These are phyloP conservation scores for Pollenia griseotomentosa DNA, from an alignment of 2,888 invertebrate species.

Conservation along the genomic window DNA sequence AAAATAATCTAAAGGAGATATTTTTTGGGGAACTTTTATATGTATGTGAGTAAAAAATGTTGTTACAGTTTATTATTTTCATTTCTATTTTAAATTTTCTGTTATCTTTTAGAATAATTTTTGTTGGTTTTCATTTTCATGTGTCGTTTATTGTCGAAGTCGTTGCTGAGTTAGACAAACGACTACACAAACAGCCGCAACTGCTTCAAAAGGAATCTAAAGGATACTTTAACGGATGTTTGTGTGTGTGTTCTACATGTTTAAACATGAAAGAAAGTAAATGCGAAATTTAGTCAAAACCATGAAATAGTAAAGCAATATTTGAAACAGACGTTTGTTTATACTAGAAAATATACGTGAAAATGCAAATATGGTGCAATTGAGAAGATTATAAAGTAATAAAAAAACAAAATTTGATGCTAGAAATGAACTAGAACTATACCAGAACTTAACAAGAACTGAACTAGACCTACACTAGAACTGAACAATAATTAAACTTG, in stretches of 20 bases:
- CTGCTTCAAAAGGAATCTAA: conserved; percentile 48
- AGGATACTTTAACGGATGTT: conserved; percentile 28
- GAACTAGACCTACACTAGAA: too few relatives aligned
- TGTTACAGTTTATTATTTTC: conserved; percentile 3
- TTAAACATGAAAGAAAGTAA: conserved; percentile 4
- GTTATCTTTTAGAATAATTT: conserved; percentile 8
- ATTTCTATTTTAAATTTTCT: background rate
- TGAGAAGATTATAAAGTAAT: background rate
- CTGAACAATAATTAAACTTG: too few relatives aligned
- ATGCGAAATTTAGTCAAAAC: conserved; percentile 36
- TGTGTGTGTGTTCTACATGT: background rate
- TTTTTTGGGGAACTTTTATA: too few relatives aligned
- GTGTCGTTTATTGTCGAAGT: conserved; percentile 17
- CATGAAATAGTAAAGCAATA: conserved; percentile 48
- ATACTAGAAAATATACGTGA: conserved; percentile 28
- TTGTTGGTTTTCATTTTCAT: conserved; percentile 17
- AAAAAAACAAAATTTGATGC: background rate
- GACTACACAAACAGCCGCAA: conserved; percentile 44
- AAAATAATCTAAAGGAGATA: too few relatives aligned
- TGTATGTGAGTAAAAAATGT: background rate
- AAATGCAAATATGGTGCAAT: conserved; percentile 7
- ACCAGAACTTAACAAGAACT: too few relatives aligned
- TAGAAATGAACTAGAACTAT: background rate
- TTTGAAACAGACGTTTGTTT: conserved; percentile 58
- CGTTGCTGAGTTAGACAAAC: conserved; percentile 5